Conservation (phyloP, 2,797 vertebrate genomes). For the Semaprochilodus insignis region DNA sequence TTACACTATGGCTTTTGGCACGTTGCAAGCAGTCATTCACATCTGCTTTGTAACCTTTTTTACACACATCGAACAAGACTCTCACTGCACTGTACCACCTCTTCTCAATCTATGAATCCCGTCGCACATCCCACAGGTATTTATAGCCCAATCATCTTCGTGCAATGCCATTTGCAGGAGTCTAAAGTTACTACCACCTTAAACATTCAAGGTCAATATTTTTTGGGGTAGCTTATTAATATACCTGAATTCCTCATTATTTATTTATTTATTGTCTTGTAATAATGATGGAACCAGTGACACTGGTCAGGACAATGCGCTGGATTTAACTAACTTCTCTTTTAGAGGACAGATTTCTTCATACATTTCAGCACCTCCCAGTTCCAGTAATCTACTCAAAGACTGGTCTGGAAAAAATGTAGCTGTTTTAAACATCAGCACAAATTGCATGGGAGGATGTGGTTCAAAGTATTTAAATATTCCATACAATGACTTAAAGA, state of each 20-base stretch:
- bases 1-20: too few relatives aligned
- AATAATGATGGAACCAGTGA: background rate
- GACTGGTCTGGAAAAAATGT: constrained; percentile 21
- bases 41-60: too few relatives aligned
- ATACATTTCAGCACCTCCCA: background rate
- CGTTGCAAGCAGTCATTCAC: too few relatives aligned
- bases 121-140: too few relatives aligned
- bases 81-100: too few relatives aligned
- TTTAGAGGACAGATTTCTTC: background rate
- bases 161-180: too few relatives aligned
- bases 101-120: too few relatives aligned
- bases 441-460: constrained; percentile 28
- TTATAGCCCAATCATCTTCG: too few relatives aligned
- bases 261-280: background rate
- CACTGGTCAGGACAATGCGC: background rate
- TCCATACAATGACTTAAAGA: constrained; percentile 42
- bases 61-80: too few relatives aligned
- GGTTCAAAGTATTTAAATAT: constrained; percentile 24
- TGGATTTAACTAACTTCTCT: background rate
- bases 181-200: too few relatives aligned
- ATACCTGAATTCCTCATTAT: constrained; percentile 7
- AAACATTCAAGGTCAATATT: too few relatives aligned
- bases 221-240: background rate
- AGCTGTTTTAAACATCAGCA: constrained; percentile 38
- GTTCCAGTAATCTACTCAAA: background rate